Evolutionary conservation across 2,888 invertebrate genomes (phyloP).

Genomic region (Drosophila rellima): DNA sequence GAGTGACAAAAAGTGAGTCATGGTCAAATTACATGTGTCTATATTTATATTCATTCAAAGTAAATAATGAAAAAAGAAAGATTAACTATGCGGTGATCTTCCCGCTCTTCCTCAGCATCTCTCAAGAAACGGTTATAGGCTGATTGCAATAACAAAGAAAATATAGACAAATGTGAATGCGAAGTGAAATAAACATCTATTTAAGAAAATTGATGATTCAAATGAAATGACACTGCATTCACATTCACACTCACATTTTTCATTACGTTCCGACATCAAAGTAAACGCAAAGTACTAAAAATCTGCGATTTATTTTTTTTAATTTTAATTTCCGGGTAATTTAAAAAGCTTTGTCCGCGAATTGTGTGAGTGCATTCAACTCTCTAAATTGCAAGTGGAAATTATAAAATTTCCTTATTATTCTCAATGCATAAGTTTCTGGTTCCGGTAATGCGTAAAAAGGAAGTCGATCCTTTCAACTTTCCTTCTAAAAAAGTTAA

Average conservation of each 20-base stretch:
- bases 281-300: constrained; percentile 1
- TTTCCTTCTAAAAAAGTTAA: constrained; percentile 2
- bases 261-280: constrained; percentile 12
- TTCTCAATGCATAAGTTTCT: constrained; percentile 15
- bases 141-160: constrained; percentile 26
- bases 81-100: constrained; percentile 29
- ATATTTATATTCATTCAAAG: constrained; percentile 11
- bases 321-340: constrained; percentile 28
- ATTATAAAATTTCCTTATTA: constrained; percentile 36
- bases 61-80: constrained; percentile 12
- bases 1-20: constrained; percentile 57
- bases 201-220: constrained; percentile 13
- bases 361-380: constrained; percentile 59
- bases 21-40: constrained; percentile 43
- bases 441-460: constrained; percentile 28
- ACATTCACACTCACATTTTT: constrained; percentile 1
- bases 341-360: constrained; percentile 9
- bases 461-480: constrained; percentile 36
- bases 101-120: neutral
- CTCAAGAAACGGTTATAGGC: neutral
- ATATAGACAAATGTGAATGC: constrained; percentile 15
- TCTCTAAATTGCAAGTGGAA: constrained; percentile 36
- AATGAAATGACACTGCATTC: constrained; percentile 4
- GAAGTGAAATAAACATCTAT: neutral
- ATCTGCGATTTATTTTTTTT: constrained; percentile 2